Percentiles rank a stretch among this genome's conserved stretches.
Evolutionary conservation across 2,888 invertebrate species (phyloP).

Genomic region (Entomobrya proxima): DNA sequence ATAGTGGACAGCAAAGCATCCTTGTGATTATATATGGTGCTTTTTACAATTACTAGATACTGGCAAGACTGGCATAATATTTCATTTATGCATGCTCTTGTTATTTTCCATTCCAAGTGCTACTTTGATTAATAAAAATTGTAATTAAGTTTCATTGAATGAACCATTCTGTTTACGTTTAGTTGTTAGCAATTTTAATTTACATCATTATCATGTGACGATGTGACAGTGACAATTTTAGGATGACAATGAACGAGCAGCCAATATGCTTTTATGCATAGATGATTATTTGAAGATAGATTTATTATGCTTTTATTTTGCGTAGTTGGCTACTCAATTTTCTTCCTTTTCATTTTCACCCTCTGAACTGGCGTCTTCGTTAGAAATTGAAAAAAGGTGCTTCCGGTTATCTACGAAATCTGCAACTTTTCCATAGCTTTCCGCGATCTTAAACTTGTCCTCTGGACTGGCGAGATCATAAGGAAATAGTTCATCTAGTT

Average conservation of each 20-base stretch:
- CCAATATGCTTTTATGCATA: too few species aligned
- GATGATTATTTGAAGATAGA: too few species aligned
- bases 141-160: background rate
- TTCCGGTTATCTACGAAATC: conserved; percentile 42
- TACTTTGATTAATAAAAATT: background rate
- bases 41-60: too few species aligned
- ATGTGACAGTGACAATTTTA: too few species aligned
- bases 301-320: too few species aligned
- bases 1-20: background rate
- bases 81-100: background rate
- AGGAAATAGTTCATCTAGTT: conserved; percentile 66
- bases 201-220: too few species aligned
- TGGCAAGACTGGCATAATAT: too few species aligned
- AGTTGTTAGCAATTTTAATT: too few species aligned
- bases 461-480: conserved; percentile 65
- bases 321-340: background rate
- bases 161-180: too few species aligned
- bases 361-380: conserved; percentile 20
- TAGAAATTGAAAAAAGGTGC: background rate
- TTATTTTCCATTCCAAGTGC: background rate
- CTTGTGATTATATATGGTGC: background rate
- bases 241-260: too few species aligned
- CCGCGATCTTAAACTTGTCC: conserved; percentile 63
- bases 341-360: conserved; percentile 3
- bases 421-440: conserved; percentile 44